A percentile compares a stretch with the other conserved stretches of the same genome.
These are phyloP conservation scores for Epinephelus lanceolatus DNA, from an alignment of 2,113 vertebrate species.

Conservation along the genomic window DNA sequence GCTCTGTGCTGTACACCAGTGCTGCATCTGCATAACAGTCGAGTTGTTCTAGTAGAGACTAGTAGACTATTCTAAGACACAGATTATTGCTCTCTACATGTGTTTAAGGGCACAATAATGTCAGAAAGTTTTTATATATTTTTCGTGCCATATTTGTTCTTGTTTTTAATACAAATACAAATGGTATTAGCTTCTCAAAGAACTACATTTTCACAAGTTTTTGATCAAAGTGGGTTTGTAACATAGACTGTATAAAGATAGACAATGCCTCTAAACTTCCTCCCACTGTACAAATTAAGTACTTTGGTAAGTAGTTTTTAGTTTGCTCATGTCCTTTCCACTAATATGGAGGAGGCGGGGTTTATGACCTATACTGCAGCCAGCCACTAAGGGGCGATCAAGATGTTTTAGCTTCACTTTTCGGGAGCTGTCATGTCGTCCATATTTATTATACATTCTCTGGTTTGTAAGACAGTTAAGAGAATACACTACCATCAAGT, in stretches of 20 bases:
- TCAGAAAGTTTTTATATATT: not conserved
- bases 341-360: too few species aligned
- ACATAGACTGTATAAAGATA: too few species aligned
- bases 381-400: too few species aligned
- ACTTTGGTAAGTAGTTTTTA: too few species aligned
- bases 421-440: too few species aligned
- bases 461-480: not conserved
- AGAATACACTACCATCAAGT: constrained; percentile 89
- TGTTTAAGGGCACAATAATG: not conserved
- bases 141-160: not conserved
- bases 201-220: not conserved
- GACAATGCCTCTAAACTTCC: too few species aligned
- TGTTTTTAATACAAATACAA: not conserved
- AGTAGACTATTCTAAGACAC: not conserved
- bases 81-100: not conserved
- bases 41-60: not conserved
- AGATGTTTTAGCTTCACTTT: too few species aligned
- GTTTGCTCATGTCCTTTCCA: too few species aligned
- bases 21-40: not conserved
- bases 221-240: too few species aligned
- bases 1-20: constrained; percentile 17
- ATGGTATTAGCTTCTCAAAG: not conserved
- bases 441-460: too few species aligned
- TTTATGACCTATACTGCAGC: too few species aligned
- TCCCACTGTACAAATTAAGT: too few species aligned